Percentiles rank a stretch among this genome's conserved stretches.
These are phyloP conservation scores for Athrips mouffetella DNA, from an alignment of 2,888 invertebrate species.

Conservation along the genomic window DNA sequence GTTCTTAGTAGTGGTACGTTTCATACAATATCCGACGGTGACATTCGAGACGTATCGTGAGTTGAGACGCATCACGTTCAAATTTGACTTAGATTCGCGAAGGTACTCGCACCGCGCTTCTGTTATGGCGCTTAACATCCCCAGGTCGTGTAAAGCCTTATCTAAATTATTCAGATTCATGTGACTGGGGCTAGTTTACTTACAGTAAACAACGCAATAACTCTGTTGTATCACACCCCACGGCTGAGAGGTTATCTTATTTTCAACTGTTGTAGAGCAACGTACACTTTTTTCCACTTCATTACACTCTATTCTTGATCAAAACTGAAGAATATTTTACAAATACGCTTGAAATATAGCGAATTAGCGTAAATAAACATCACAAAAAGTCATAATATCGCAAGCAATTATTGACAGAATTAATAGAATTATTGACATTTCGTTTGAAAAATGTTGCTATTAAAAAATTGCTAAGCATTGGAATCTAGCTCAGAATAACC, in stretches of 20 bases:
- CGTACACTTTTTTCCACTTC: slow-evolving; percentile 58
- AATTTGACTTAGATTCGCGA: slow-evolving; percentile 62
- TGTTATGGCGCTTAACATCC: slow-evolving; percentile 79
- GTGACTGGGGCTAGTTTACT: slow-evolving; percentile 56
- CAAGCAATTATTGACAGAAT: slow-evolving; percentile 8
- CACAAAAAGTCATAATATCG: slow-evolving; percentile 68
- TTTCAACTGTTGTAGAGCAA: slow-evolving; percentile 24
- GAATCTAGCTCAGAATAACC: too few species aligned
- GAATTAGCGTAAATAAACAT: slow-evolving; percentile 73
- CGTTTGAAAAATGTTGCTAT: neutral
- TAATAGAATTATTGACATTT: neutral
- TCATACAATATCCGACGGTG: slow-evolving; percentile 79
- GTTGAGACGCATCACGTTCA: slow-evolving; percentile 76
- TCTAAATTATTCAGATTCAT: slow-evolving; percentile 77
- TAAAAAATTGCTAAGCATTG: neutral
- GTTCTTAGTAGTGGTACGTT: slow-evolving; percentile 71
- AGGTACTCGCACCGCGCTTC: slow-evolving; percentile 78
- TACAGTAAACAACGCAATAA: slow-evolving; percentile 53
- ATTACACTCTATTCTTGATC: slow-evolving; percentile 65
- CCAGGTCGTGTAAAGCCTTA: slow-evolving; percentile 78
- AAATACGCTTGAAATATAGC: slow-evolving; percentile 55
- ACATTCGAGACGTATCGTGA: slow-evolving; percentile 81
- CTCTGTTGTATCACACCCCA: slow-evolving; percentile 32
- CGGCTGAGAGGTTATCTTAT: slow-evolving; percentile 21
- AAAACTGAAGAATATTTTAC: slow-evolving; percentile 39